Evolutionary conservation across 1,140 invertebrate species (phyloP), one percentile per base, ranked within the genome.

Genomic region (Babylonia areolata): DNA sequence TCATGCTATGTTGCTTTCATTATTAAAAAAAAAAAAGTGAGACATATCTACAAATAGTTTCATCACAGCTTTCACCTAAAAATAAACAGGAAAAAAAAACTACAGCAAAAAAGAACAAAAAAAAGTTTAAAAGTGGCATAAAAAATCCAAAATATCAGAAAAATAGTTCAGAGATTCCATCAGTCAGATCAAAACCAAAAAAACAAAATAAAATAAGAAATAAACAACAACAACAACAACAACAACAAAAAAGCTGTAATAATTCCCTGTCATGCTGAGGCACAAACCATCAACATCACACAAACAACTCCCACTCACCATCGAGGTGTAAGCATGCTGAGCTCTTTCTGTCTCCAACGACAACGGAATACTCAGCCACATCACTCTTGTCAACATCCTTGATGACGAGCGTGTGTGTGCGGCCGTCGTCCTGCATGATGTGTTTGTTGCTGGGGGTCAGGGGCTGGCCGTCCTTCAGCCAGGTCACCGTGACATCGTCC

Each of bases 251-350:
- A 84, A 51, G 80, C 0, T 58, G 46, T 64, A 39, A 40, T 1
- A 46, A 35, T 73, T 84, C 28, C 78, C 40, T 28, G 73, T 71
- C 64, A 84, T 75, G 40, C 40, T 71, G 23, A 71, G 64, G 20
- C 0, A 33, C 33, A 73, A 71, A 80, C 12, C 31, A 33, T 51
- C 46, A 58, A 37, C 42, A n/a, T 73, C 46, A 80, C 40, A 84
- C 69, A 58, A 37, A 51, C 9, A 33, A 28, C n/a, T 12, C 71
- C 15, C 39, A 91, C 90, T 90, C 89, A 94, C 93, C 94, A 90
- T 93, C 91, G 42, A 94, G 89, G 79, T 91, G 88, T n/a, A 94
- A 88, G 75, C 87, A 87, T 28, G 93, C 92, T 3, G 91, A 90
- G 75, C 93, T 93, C 82, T 89, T 90, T 42, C 84, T 84, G 85